Conservation (phyloP, 2,888 invertebrate genomes). For the Oxycera nigricornis region DNA sequence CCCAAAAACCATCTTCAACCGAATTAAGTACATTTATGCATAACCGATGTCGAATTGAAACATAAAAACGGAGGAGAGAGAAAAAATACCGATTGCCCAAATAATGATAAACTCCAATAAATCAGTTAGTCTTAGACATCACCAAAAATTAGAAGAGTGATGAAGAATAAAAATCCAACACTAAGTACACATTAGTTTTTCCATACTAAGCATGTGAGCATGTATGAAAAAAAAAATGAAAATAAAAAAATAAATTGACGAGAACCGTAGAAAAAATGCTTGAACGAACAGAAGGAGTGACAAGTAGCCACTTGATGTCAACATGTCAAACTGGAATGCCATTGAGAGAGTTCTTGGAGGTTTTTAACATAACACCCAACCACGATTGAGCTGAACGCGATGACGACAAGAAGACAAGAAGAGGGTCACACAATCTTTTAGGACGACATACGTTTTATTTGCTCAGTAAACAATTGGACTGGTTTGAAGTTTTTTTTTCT, state of each 20-base stretch:
- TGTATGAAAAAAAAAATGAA: not conserved
- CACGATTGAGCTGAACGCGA: not conserved
- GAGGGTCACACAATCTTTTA: conserved; percentile 35
- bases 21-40: not conserved
- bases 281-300: conserved; percentile 32
- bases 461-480: conserved; percentile 25
- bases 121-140: not conserved
- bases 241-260: not conserved
- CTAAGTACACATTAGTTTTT: not conserved
- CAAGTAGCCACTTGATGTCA: conserved; percentile 41
- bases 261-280: conserved; percentile 7
- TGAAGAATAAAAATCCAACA: not conserved
- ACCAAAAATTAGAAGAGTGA: not conserved
- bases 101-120: conserved; percentile 4
- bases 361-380: conserved; percentile 36
- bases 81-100: not conserved
- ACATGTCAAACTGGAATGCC: conserved; percentile 38
- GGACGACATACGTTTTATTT: conserved; percentile 28
- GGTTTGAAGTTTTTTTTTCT: conserved; percentile 2
- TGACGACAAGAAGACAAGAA: conserved; percentile 24
- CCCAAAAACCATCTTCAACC: not conserved
- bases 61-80: not conserved
- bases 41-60: not conserved
- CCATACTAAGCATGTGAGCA: not conserved
- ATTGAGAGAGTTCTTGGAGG: conserved; percentile 30